Conservation (phyloP, 2,888 invertebrate genomes). For the Zaprionus obscuricornis region DNA sequence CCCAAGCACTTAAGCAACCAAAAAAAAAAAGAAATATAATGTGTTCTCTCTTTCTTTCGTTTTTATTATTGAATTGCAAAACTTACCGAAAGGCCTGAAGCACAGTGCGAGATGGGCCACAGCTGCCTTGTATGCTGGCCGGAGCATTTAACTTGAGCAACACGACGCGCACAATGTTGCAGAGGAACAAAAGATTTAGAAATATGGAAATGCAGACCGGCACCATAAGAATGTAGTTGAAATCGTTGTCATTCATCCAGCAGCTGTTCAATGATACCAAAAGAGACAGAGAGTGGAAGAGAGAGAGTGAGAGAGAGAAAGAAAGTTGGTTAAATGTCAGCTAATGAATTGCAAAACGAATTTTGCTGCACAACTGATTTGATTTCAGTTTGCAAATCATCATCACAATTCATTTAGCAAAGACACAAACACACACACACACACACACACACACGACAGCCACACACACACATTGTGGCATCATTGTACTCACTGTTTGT, state of each 20-base stretch:
- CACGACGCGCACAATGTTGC: constrained; percentile 95
- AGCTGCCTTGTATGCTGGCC: constrained; percentile 86
- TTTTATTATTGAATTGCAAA: constrained; percentile 54
- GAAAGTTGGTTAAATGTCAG: constrained; percentile 19
- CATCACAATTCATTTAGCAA: constrained; percentile 36
- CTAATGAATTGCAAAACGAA: constrained; percentile 55
- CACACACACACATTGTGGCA: constrained; percentile 3
- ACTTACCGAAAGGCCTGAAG: constrained; percentile 89
- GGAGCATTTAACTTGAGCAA: constrained; percentile 90
- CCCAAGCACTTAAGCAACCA: constrained; percentile 27
- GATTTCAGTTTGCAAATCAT: constrained; percentile 42
- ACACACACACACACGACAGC: neutral
- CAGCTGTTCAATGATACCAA: no score
- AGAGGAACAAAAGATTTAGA: constrained; percentile 92
- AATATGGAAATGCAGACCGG: constrained; percentile 92
- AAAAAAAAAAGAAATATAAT: no score
- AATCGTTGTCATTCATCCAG: constrained; percentile 90
- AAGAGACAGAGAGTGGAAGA: neutral
- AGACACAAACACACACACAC: constrained; percentile 16
- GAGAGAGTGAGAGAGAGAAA: neutral
- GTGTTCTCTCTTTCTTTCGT: constrained; percentile 20
- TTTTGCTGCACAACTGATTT: constrained; percentile 38
- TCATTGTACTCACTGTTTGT: constrained; percentile 85
- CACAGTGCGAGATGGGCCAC: constrained; percentile 88
- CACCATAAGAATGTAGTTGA: constrained; percentile 89